These are phyloP conservation scores for Apomyelois bistriatella DNA, from an alignment of 2,888 invertebrate species.

Conservation along the genomic window DNA sequence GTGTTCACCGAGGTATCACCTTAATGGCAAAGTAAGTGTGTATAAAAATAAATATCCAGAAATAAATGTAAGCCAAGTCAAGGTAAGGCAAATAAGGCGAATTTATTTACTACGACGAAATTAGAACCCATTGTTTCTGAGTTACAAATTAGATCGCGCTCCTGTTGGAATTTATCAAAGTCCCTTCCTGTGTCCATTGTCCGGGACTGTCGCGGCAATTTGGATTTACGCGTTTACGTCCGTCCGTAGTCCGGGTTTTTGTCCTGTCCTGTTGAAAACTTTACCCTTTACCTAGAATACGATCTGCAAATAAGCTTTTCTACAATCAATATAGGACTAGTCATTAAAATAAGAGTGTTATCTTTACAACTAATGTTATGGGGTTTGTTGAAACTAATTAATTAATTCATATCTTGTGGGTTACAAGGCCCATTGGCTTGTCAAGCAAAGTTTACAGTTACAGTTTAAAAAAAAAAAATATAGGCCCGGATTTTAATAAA, in stretches of 20 bases:
- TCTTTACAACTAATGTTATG: no score
- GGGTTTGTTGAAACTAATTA: no score
- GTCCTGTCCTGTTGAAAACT: background rate
- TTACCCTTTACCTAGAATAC: background rate
- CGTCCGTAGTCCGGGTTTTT: no score
- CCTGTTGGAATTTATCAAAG: constrained; percentile 3
- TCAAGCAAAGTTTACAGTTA: no score
- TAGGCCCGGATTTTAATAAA: no score
- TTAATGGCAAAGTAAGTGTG: no score
- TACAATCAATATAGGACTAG: background rate
- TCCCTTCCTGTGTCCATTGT: constrained; percentile 1
- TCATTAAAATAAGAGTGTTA: background rate
- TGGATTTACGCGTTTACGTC: constrained; percentile 2
- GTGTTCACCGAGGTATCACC: no score
- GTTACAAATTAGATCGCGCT: background rate
- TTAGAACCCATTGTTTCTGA: background rate
- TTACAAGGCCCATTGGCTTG: no score
- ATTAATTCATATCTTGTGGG: no score
- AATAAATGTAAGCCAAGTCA: background rate
- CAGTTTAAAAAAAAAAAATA: no score
- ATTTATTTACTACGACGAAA: background rate
- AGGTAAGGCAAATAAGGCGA: background rate
- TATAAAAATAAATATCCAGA: no score
- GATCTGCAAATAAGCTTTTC: background rate
- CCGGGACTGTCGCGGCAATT: background rate